Conservation (phyloP, 92 coral and sea anemone species). For the Epizoanthus fatuus region DNA sequence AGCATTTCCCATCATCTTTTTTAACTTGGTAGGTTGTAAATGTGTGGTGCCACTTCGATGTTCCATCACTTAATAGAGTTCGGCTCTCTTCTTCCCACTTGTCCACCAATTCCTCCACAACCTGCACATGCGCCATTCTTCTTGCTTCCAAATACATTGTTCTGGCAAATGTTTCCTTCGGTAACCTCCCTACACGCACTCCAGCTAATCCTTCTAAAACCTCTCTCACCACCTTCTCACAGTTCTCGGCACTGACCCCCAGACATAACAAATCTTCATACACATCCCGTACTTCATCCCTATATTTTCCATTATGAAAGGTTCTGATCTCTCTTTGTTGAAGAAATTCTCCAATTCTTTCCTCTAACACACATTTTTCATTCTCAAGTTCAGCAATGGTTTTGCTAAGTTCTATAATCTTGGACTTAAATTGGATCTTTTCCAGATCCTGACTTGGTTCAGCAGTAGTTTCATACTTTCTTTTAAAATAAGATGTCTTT, state of each 20-base stretch:
- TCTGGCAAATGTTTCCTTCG: constrained; percentile 2
- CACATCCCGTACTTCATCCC: neutral
- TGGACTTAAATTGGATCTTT: neutral
- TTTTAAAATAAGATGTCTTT: neutral
- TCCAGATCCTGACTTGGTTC: neutral
- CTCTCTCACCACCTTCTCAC: constrained; percentile 23
- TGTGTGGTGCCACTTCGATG: constrained; percentile 23
- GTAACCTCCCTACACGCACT: neutral
- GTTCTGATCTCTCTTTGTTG: neutral
- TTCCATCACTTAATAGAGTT: constrained; percentile 12
- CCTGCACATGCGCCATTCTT: constrained; percentile 6
- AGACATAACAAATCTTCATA: constrained; percentile 17
- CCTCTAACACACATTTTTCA: constrained; percentile 1
- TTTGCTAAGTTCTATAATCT: constrained; percentile 7
- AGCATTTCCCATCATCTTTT: neutral
- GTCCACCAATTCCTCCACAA: neutral
- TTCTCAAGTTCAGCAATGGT: neutral
- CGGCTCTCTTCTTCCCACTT: neutral
- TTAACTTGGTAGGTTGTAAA: neutral
- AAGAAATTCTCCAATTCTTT: constrained; percentile 4
- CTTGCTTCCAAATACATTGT: constrained; percentile 32
- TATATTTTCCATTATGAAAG: constrained; percentile 25
- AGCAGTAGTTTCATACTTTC: constrained; percentile 1
- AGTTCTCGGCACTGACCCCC: constrained; percentile 13
- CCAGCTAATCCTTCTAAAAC: constrained; percentile 1